Conservation (phyloP, 2,888 invertebrate genomes). For the Trachelus iudaicus region DNA sequence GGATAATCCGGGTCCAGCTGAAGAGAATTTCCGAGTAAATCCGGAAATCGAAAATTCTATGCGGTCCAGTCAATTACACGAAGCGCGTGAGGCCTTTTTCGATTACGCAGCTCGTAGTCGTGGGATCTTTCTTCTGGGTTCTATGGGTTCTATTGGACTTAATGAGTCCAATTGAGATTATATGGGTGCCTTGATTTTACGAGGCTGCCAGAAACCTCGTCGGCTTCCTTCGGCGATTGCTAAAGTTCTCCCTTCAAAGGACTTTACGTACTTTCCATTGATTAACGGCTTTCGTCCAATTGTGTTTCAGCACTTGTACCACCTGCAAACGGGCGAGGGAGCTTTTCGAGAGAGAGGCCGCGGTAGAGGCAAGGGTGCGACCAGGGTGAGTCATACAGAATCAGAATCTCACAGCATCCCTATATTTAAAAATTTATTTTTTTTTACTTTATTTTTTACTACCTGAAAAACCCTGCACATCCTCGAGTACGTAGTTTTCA, state of each 20-base stretch:
- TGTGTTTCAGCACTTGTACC: constrained; percentile 63
- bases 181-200: constrained; percentile 56
- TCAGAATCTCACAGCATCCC: not conserved
- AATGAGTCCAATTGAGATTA: constrained; percentile 59
- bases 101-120: not conserved
- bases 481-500: not conserved
- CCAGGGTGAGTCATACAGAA: constrained; percentile 54
- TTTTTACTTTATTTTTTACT: not conserved
- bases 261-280: not conserved
- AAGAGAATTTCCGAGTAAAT: not conserved
- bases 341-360: constrained; percentile 61
- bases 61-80: not conserved
- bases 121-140: not conserved
- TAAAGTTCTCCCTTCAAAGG: not conserved
- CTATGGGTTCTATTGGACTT: constrained; percentile 53
- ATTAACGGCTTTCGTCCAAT: not conserved
- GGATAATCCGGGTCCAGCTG: not conserved
- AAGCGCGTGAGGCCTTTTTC: not conserved
- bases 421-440: not conserved
- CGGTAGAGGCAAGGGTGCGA: constrained; percentile 63
- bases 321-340: constrained; percentile 63
- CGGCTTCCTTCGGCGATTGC: not conserved
- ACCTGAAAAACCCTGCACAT: not conserved
- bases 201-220: constrained; percentile 40
- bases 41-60: not conserved